Evolutionary conservation across 1,140 invertebrate species (phyloP), one percentile per base, ranked within the genome.

Genomic region (Chironomus tepperi): DNA sequence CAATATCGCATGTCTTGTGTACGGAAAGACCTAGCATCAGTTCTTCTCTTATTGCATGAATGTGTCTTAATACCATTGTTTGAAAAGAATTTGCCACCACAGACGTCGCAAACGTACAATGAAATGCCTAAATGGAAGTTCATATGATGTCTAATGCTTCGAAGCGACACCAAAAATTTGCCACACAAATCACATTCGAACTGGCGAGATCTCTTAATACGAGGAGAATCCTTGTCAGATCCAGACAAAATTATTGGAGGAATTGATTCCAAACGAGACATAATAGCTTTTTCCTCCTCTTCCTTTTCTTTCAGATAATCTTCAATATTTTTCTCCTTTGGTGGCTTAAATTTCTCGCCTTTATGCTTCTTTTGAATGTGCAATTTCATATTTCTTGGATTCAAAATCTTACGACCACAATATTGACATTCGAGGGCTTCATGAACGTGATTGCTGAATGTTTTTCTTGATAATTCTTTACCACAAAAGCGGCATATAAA

Each of bases 361-460:
- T 18, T 70, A 18, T 70, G 65, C 7, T 70, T 70, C 65, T 70
- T 70, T 8, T 18, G 16, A 70, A 70, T 70, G 5, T 70, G 65
- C 19, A 18, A 19, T 18, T 18, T 70, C 65, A 70, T 19, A 7
- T 70, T 70, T 21, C 65, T 15, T 18, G 65, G 65, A 70, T 70
- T 70, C 2, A 70, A 7, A 70, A 70, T 19, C 18, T 70, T 70
- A 8, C 65, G 65, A 1, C 19, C 16, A 21, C 65, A 70, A 70
- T 70, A 70, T 70, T 70, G 65, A 21, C 65, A 70, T 5, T 70
- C 18, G 7, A 70, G 65, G 6, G 65, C 19, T 70, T 70, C 65
- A 70, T 70, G 65, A 9, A 70, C 16, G 7, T 70, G 65, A 70
- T 70, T 70, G 10, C 65, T 70, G 65, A 70, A 70, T 19, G 65